A percentile compares a stretch with the other conserved stretches of the same genome.
Evolutionary conservation across 2,113 vertebrate species (phyloP).

Genomic region (Nyctibius bracteatus): DNA sequence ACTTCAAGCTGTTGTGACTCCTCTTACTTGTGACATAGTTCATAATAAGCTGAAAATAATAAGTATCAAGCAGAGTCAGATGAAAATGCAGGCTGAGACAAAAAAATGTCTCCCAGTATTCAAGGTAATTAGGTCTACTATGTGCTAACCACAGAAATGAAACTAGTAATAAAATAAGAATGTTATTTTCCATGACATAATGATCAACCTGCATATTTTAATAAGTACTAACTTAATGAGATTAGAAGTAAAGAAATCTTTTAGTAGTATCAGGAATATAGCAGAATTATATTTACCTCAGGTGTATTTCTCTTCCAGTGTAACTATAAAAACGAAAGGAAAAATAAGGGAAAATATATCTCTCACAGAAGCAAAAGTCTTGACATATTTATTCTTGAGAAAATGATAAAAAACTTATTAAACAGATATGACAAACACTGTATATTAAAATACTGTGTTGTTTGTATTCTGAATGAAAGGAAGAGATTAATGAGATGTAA

Average conservation of each 20-base stretch:
- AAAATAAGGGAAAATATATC: neutral
- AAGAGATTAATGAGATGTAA: neutral
- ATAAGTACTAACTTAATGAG: conserved; percentile 5
- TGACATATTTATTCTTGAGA: neutral
- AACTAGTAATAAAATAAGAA: neutral
- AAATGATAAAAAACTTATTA: neutral
- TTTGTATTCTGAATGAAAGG: neutral
- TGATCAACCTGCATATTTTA: conserved; percentile 7
- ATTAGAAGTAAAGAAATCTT: neutral
- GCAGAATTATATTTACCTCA: neutral
- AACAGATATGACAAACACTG: neutral
- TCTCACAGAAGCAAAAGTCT: neutral
- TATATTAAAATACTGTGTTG: neutral
- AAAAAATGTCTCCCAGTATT: neutral
- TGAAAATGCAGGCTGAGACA: neutral
- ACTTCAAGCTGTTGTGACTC: neutral
- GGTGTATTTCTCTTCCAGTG: neutral
- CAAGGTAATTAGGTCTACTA: neutral
- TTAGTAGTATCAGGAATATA: neutral
- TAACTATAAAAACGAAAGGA: neutral
- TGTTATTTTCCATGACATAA: conserved; percentile 8
- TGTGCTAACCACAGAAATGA: neutral
- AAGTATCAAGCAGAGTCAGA: neutral
- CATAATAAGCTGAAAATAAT: conserved; percentile 9
- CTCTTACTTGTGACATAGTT: neutral